Conservation (phyloP, 1,140 invertebrate genomes). For the Lasioglossum baleicum region DNA sequence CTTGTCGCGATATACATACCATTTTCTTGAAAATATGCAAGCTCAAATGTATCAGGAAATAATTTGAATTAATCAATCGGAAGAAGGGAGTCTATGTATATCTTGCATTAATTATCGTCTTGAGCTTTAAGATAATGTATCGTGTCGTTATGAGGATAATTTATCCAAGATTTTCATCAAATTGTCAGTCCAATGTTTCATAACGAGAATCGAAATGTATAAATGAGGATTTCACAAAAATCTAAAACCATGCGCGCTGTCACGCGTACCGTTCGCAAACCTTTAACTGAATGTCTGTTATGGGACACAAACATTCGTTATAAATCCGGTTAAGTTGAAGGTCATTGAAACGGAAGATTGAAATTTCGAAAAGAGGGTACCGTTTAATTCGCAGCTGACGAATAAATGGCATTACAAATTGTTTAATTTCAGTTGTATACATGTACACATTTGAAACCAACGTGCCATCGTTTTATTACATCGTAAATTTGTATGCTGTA, state of each 20-base stretch:
- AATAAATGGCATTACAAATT: neutral
- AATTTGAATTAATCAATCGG: constrained; percentile 13
- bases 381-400: neutral
- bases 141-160: neutral
- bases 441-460: neutral
- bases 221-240: neutral
- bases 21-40: constrained; percentile 7
- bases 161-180: neutral
- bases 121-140: constrained; percentile 41
- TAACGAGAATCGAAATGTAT: neutral
- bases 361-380: neutral
- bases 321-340: neutral
- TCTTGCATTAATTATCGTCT: constrained; percentile 21
- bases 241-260: neutral
- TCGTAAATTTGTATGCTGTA: neutral
- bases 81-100: neutral
- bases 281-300: neutral
- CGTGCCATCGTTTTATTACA: neutral
- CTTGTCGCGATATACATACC: neutral
- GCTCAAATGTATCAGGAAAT: neutral
- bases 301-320: neutral
- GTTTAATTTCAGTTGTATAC: neutral
- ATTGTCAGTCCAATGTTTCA: neutral
- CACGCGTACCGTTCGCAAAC: neutral
- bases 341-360: neutral